Base-by-base conservation (phyloP, 2,797 vertebrate species). In the Cyclura pinguis region DNA sequence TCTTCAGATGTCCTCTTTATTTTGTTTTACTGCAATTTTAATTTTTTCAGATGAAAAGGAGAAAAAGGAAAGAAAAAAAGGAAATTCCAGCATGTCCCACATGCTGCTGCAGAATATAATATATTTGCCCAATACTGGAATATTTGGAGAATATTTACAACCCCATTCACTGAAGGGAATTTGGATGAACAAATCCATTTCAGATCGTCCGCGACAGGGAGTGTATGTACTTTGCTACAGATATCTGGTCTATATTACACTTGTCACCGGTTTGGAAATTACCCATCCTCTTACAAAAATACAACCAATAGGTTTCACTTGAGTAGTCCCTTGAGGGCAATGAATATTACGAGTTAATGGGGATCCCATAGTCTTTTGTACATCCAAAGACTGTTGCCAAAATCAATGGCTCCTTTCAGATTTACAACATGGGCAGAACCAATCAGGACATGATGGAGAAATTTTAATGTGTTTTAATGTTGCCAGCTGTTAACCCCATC, bases 371-470 rank as follows among this genome's bases (percentile, higher is more conserved):
- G 42, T 62, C 77, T 62, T 69, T 38, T 57, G 14, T 10, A 69
- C 42, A 50, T 14, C 47, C 10, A 35, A 47, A 6, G 7, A 27
- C 47, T 55, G 24, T 84, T 67, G 47, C 72, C 86, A 76, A n/a
- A 77, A 52, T 83, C 72, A 77, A 69, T 52, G n/a, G 80, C 29
- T 42, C 22, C 47, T 14, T 42, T 80, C 13, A 35, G 85, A 67
- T 90, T 87, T 90, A 77, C n/a, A 69, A 20, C 3, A 2, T 52
- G 72, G 85, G 73, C 81, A 74, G 22, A 91, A 6, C 14, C 50
- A 32, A 9, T 0, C 83, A 24, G 67, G 0, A 0, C 0, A 10
- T 0, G 1, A 0, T 22, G 14, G 0, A 18, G 67, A 84, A 13
- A 3, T n/a, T 50, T 78, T 47, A 88, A 16, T 27, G 72, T 1